phyloP scores from a whole-genome alignment of 2,113 vertebrate species.

The Marmota flaviventris region DNA sequence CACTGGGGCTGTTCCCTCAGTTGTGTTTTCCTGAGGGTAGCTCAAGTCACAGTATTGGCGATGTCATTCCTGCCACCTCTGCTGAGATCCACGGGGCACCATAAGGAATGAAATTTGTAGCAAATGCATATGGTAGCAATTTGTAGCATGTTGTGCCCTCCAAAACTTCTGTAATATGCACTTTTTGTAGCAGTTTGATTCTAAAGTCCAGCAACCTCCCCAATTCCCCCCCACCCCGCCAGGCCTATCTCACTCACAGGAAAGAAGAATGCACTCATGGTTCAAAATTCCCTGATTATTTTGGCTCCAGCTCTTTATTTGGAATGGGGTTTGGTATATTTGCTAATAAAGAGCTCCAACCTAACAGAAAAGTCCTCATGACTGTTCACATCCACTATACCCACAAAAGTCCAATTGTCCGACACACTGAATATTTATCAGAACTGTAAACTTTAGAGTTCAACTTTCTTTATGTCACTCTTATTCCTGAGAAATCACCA shows the following conservation, averaged over 20 bases:
- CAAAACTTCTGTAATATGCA: not conserved
- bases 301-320: not conserved
- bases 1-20: not conserved
- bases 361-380: not conserved
- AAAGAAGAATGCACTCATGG: not conserved
- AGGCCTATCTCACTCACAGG: not conserved
- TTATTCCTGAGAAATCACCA: not conserved
- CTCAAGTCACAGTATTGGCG: not conserved
- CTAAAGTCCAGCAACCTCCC: not conserved
- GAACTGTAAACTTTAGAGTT: not conserved
- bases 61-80: not conserved
- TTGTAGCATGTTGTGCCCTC: not conserved
- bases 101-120: not conserved
- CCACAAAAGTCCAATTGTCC: not conserved
- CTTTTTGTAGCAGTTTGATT: not conserved
- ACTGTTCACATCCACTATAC: not conserved
- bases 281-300: not conserved
- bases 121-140: not conserved
- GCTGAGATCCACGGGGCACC: not conserved
- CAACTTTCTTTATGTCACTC: not conserved
- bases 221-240: no score
- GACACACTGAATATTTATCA: not conserved
- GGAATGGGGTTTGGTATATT: not conserved
- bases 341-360: not conserved
- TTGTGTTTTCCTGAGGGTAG: conserved; percentile 30